Percentiles rank a stretch among this genome's conserved stretches.
phyloP scores from a whole-genome alignment of 2,113 vertebrate genomes.

The Hylia prasina region DNA sequence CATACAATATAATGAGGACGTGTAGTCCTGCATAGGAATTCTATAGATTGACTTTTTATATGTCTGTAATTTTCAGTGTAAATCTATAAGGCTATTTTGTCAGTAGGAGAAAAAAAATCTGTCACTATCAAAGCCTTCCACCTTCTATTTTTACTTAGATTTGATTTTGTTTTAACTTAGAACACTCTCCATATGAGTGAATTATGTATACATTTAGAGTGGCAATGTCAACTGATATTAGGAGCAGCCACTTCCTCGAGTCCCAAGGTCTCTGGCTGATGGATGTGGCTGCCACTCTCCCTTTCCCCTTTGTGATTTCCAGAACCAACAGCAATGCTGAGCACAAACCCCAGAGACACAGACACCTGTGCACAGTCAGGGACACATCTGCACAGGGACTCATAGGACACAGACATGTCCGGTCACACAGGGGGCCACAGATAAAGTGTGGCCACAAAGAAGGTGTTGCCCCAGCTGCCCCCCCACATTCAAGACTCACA shows the following conservation, averaged over 20 bases:
- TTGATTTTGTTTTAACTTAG: background rate
- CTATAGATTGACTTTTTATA: background rate
- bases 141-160: background rate
- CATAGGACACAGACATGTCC: rapidly evolving
- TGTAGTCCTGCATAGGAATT: background rate
- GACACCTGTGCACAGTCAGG: background rate
- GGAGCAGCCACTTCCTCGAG: background rate
- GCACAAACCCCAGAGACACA: background rate
- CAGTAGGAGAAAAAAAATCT: background rate
- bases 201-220: background rate
- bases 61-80: background rate
- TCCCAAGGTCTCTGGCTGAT: background rate
- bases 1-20: background rate
- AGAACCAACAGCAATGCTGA: background rate
- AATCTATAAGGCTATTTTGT: background rate
- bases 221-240: background rate
- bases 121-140: background rate
- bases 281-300: rapidly evolving
- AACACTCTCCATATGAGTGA: background rate
- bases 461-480: background rate
- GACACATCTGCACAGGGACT: background rate
- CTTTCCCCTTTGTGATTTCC: background rate
- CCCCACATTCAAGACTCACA: background rate
- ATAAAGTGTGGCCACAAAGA: rapidly evolving
- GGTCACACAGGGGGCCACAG: rapidly evolving